A percentile compares a stretch with the other conserved stretches of the same genome.
phyloP scores from a whole-genome alignment of 2,113 vertebrate genomes.

The Falcunculus frontatus region DNA sequence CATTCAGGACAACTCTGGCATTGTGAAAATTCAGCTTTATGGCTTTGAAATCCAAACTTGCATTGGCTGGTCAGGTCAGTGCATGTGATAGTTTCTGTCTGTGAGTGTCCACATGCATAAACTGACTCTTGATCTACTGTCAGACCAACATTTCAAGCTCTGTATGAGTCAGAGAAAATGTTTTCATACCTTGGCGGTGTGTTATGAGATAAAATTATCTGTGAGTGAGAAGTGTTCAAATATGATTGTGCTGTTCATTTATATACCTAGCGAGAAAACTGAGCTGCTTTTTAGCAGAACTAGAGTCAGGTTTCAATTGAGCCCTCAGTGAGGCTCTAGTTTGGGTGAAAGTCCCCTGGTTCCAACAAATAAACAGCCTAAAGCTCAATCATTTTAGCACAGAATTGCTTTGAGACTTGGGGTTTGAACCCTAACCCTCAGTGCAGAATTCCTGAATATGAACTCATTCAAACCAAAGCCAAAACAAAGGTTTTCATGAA shows the following conservation, averaged over 20 bases:
- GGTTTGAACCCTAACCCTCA: slow-evolving; percentile 22
- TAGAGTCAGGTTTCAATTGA: background rate
- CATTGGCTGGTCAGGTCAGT: background rate
- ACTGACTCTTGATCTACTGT: background rate
- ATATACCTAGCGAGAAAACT: background rate
- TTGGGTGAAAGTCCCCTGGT: background rate
- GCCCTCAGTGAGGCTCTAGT: background rate
- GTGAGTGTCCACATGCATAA: background rate
- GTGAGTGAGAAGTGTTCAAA: background rate
- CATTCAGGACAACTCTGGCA: background rate
- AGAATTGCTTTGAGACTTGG: slow-evolving; percentile 45
- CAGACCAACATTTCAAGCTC: background rate
- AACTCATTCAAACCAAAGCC: slow-evolving; percentile 41
- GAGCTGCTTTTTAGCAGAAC: background rate
- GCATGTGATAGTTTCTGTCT: background rate
- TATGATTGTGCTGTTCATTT: background rate
- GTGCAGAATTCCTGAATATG: slow-evolving; percentile 11
- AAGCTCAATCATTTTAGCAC: slow-evolving; percentile 18
- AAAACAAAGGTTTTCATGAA: slow-evolving; percentile 37
- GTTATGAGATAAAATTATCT: background rate
- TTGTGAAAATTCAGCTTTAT: background rate
- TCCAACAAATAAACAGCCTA: slow-evolving; percentile 18
- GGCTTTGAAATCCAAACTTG: background rate
- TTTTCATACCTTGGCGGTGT: background rate
- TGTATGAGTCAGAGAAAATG: background rate